A percentile compares a stretch with the other conserved stretches of the same genome.
phyloP scores from a whole-genome alignment of 2,797 vertebrate genomes.

The Anas georgica region DNA sequence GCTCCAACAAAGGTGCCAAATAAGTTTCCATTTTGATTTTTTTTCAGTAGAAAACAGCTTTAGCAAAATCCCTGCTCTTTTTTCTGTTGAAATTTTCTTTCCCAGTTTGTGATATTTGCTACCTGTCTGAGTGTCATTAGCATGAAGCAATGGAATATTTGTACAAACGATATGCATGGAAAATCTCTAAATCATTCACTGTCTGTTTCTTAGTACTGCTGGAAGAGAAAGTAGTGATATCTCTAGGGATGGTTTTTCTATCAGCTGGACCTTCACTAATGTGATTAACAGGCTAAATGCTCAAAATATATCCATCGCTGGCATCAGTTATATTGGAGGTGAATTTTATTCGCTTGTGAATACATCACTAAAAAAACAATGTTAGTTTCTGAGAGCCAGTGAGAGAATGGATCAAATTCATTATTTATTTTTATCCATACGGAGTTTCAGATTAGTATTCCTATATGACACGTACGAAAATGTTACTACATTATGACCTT shows the following conservation, averaged over 20 bases:
- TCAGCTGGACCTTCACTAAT: conserved; percentile 23
- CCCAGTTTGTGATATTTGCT: conserved; percentile 3
- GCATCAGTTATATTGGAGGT: not conserved
- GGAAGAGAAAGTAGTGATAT: not conserved
- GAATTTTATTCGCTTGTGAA: not conserved
- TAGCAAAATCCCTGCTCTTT: not conserved
- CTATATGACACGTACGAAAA: accelerated
- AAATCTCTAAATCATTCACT: conserved; percentile 14
- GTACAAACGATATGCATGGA: not conserved
- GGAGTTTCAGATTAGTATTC: not conserved
- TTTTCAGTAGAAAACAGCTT: conserved; percentile 39
- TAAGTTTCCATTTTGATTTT: conserved; percentile 48
- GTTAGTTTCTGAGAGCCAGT: not conserved
- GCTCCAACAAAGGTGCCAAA: conserved; percentile 26
- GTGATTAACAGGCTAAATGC: conserved; percentile 46
- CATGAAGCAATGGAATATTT: conserved; percentile 47
- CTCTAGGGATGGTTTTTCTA: conserved; percentile 21
- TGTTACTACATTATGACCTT: not conserved
- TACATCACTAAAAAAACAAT: not conserved
- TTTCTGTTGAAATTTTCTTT: not conserved
- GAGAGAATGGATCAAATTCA: not conserved
- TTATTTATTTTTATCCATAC: not conserved
- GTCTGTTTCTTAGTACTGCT: not conserved
- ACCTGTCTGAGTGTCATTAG: conserved; percentile 39
- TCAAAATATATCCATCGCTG: conserved; percentile 19